These are phyloP conservation scores for Oncorhynchus kisutch DNA, from an alignment of 2,113 vertebrate genomes.

Conservation along the genomic window DNA sequence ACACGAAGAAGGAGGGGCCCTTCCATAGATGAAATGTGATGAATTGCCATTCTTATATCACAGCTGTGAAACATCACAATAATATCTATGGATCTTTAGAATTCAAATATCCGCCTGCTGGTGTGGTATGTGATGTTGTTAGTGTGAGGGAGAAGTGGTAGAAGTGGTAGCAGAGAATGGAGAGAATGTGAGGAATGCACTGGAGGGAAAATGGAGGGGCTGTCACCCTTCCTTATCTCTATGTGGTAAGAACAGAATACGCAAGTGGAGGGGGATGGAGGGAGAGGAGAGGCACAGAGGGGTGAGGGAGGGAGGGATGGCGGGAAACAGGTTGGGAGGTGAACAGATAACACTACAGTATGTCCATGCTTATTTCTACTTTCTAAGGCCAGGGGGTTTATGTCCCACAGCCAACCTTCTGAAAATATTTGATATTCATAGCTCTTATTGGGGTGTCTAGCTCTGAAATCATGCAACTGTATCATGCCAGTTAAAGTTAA, in stretches of 20 bases:
- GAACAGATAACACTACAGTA: background rate
- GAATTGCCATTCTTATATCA: background rate
- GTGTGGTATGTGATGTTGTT: background rate
- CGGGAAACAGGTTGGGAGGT: no score
- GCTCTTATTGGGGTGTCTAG: background rate
- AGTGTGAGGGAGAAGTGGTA: background rate
- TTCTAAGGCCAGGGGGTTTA: conserved; percentile 3
- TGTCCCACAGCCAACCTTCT: background rate
- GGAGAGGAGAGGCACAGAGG: conserved; percentile 20
- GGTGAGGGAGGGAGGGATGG: no score
- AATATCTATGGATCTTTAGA: background rate
- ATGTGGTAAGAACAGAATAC: background rate
- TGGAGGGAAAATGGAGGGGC: background rate
- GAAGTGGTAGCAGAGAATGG: background rate
- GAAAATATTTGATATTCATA: background rate
- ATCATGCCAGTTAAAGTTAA: background rate
- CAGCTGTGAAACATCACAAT: background rate
- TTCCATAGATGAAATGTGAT: background rate
- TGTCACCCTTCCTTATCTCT: conserved; percentile 38
- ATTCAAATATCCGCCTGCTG: background rate
- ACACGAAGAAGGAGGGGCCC: background rate
- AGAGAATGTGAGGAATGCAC: background rate
- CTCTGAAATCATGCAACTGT: background rate
- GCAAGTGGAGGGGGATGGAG: background rate
- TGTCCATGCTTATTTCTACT: conserved; percentile 32